Evolutionary conservation across 2,888 invertebrate genomes (phyloP), one percentile per base, ranked within the genome.

Genomic region (Pachymerium ferrugineum): DNA sequence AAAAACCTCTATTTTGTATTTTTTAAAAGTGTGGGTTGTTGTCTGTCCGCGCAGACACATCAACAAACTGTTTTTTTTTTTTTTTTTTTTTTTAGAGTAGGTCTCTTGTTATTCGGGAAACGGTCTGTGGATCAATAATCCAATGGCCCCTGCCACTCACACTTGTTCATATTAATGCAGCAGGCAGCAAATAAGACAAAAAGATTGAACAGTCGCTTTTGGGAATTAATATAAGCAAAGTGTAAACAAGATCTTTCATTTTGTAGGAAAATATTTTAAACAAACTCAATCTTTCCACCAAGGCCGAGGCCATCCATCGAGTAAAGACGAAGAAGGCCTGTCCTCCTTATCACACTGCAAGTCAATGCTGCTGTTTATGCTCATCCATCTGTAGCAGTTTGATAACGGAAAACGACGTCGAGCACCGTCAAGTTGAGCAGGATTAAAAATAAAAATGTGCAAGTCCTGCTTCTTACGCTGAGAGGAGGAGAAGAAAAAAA

Each of bases 311-410:
- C 62, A 62, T 62, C 62, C 62, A 62, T 62, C 62, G 62, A 62
- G 62, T 3, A 62, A 25, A 62, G 62, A 62, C 22, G 38, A 54
- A 54, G 54, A 62, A 47, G 47, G 22, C 47, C 62, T 28, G 62
- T 62, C 62, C 25, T 62, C 25, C 62, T 62, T 62, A 62, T 62
- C 62, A 62, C 25, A 62, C 25, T 25, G 12, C 38, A 38, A 62
- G 62, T 62, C 62, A 62, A 62, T 62, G 62, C 62, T 62, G 62
- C 62, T 62, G 62, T 62, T 62, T 62, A 62, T 62, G 62, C 28
- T 62, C 62, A 62, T 62, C 62, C 62, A 62, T 62, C 62, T 62
- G 62, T 62, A 62, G 25, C 62, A 62, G 25, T 62, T 28, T 62
- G 62, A 62, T 62, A 62, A 62, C 25, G 28, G 62, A 22, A 62